Evolutionary conservation across 2,888 invertebrate species (phyloP), one percentile per base, ranked within the genome.

Genomic region (Pollenia griseotomentosa): DNA sequence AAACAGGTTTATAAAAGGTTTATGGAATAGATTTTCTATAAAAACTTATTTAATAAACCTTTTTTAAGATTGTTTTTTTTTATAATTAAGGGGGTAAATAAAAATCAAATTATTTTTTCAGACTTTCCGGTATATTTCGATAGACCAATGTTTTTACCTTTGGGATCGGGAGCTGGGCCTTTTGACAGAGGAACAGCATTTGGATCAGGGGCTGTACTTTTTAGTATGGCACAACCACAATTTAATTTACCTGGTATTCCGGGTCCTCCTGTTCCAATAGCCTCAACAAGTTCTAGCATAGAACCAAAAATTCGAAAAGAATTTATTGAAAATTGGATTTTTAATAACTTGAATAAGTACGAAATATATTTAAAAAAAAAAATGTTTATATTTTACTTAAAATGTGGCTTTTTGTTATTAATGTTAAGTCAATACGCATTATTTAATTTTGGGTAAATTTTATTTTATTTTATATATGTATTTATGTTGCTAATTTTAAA

Each of bases 301-400:
- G 73, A 68, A 42, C 74, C 88, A 44, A 53, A 66, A 86, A 83
- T 89, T 19, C 89, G 91, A 33, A 89, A 89, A 80, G 86, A 89
- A 51, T 90, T 90, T 88, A 86, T 89, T 12, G 90, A 90, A 89
- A 88, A 82, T 65, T 90, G 90, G 90, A 88, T 90, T 40, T 88
- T 85, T 53, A 53, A 55, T 71, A 57, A 68, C 40, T 53, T 88
- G 33, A 73, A 78, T 59, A 73, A 73, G 82, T 85, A 88, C 23
- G 77, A 33, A 33, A 42, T 71, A 81, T 44, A 46, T 83, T 16
- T 63, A 2, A 2, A 9, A 12, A 23, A 48, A 11, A 65, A 23
- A 66, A 63, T 33, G 11, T 51, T 11, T 16, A n/a, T 23, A 40
- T 33, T 51, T 23, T 23, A 23, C 23, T 2, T 23, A 23, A 23